Evolutionary conservation across 2,888 invertebrate genomes (phyloP).

Genomic region (Cylloceria caligata): DNA sequence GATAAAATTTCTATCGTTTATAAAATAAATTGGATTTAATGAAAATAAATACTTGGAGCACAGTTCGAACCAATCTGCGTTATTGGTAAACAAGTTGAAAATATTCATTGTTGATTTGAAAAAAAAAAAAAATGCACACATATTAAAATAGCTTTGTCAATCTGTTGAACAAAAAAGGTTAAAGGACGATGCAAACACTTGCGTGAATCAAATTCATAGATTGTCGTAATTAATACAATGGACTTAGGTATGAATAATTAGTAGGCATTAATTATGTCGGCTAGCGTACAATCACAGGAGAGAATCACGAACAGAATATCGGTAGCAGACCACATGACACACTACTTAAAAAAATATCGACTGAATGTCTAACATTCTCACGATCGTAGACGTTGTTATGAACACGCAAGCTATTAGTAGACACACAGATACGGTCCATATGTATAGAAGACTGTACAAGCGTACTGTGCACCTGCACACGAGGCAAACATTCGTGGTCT

Average conservation of each 20-base stretch:
- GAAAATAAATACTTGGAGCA: neutral
- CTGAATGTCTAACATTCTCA: constrained; percentile 43
- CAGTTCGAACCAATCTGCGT: too few relatives aligned
- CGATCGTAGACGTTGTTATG: constrained; percentile 30
- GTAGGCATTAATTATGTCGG: constrained; percentile 41
- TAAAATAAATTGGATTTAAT: too few relatives aligned
- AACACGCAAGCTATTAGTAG: constrained; percentile 35
- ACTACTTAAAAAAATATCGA: constrained; percentile 44
- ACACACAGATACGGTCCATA: neutral
- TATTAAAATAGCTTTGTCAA: neutral
- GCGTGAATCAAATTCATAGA: constrained; percentile 1
- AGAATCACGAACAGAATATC: constrained; percentile 41
- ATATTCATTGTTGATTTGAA: neutral
- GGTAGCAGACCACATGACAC: constrained; percentile 19
- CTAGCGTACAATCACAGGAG: neutral
- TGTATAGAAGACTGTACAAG: neutral
- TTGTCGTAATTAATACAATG: constrained; percentile 7
- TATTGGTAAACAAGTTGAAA: too few relatives aligned
- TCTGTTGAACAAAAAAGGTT: neutral
- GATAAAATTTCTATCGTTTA: too few relatives aligned
- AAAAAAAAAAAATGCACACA: neutral
- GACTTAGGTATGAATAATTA: constrained; percentile 40
- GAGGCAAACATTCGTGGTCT: constrained; percentile 40
- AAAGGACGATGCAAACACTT: neutral
- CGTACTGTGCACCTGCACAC: constrained; percentile 6